Base-by-base conservation (phyloP, 2,888 invertebrate species). In the Agrilus cyanescens region DNA sequence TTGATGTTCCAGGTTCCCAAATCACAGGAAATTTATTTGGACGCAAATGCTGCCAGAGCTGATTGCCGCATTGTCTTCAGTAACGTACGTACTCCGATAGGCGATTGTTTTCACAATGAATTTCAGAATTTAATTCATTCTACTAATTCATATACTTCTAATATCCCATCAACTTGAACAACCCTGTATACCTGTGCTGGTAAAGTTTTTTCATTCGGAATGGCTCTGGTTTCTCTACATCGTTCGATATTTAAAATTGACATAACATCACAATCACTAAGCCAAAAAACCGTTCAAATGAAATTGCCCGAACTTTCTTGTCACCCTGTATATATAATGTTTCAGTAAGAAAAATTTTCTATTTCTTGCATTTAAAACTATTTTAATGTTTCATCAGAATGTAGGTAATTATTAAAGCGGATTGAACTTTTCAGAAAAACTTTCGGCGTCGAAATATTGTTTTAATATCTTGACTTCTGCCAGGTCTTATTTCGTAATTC, bases 31-130 rank as follows among this genome's bases (percentile, higher is more conserved):
- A 32, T 69, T 73, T 52, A 67, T 73, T 37, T 75, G 74, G 54
- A 72, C 73, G 4, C 54, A 74, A 16, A 73, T 78, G 12, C 62
- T 63, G 6, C 57, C 55, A 14, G 46, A 72, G 32, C 59, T 64
- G 33, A 49, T 71, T 34, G 60, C 75, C 29, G 61, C 72, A 8
- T 53, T 71, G 33, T 57, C 65, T 43, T 67, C 70, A 20, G 61
- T 69, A 32, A 66, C 71, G 45, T 70, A 72, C 50, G 65, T 72
- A 43, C 52, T 70, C 32, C 70, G 73, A 51, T 73, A 76, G 25
- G 73, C 75, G 15, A 65, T 73, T 40, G 70, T 75, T 10, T 73
- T 77, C n/a, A n/a, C n/a, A n/a, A n/a, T n/a, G n/a, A n/a, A n/a
- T n/a, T n/a, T n/a, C n/a, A n/a, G n/a, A n/a, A n/a, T n/a, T n/a